Evolutionary conservation across 1,140 invertebrate species (phyloP).

Genomic region (Rhopalosiphum padi): DNA sequence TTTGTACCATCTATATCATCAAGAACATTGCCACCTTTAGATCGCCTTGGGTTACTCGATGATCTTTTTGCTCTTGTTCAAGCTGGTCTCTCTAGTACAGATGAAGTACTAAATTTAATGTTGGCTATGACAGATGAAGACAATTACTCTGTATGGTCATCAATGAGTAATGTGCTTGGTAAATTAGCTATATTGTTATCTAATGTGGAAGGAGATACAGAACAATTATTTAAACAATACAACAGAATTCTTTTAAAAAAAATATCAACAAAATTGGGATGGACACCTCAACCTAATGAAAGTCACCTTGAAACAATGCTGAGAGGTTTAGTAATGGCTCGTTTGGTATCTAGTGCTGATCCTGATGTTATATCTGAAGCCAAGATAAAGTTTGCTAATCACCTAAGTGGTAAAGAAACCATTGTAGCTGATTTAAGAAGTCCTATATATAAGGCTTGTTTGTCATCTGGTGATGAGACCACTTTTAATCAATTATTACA

Average conservation of each 20-base stretch:
- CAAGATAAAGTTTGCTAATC: constrained; percentile 74
- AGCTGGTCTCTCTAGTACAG: constrained; percentile 81
- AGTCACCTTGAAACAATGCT: constrained; percentile 86
- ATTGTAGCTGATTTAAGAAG: constrained; percentile 88
- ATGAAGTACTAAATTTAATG: constrained; percentile 77
- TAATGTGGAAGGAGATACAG: constrained; percentile 73
- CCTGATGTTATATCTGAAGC: constrained; percentile 78
- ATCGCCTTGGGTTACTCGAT: constrained; percentile 88
- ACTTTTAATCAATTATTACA: constrained; percentile 81
- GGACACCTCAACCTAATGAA: constrained; percentile 77
- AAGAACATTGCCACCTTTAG: constrained; percentile 82
- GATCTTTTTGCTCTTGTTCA: constrained; percentile 92
- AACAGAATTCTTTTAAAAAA: constrained; percentile 74
- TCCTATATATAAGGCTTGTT: constrained; percentile 85
- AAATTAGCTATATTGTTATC: constrained; percentile 79
- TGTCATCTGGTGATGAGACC: constrained; percentile 73
- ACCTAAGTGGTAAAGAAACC: constrained; percentile 69
- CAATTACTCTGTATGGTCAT: constrained; percentile 93
- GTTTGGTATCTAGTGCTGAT: constrained; percentile 83
- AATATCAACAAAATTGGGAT: constrained; percentile 77
- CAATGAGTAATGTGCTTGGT: constrained; percentile 79
- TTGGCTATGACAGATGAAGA: constrained; percentile 83
- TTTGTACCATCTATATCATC: constrained; percentile 82
- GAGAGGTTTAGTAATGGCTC: constrained; percentile 80
- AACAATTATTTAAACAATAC: constrained; percentile 77